Conservation (phyloP, 2,888 invertebrate genomes). For the Metellina segmentata region DNA sequence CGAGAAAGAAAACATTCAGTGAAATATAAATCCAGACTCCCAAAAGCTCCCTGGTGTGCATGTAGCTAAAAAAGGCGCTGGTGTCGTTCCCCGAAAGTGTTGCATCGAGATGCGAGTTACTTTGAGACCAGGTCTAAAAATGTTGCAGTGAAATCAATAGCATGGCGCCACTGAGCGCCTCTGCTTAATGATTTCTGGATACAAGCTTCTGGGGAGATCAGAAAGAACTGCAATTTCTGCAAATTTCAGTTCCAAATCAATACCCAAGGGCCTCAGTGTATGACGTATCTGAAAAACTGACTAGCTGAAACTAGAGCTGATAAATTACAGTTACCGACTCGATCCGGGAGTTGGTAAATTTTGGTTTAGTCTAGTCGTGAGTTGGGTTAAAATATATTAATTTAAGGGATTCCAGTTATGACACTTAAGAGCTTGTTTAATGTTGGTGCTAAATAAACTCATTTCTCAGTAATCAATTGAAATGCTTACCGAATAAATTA, state of each 20-base stretch:
- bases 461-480: too few species aligned
- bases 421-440: too few species aligned
- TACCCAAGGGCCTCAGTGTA: neutral
- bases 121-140: neutral
- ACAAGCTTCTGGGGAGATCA: neutral
- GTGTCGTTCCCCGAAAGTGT: neutral
- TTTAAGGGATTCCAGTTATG: too few species aligned
- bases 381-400: too few species aligned
- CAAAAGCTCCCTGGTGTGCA: neutral
- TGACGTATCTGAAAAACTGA: neutral
- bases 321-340: neutral
- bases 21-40: neutral
- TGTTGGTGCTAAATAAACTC: too few species aligned
- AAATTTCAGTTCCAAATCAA: neutral
- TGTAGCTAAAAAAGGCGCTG: neutral
- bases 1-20: neutral
- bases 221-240: constrained; percentile 1
- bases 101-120: neutral
- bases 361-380: too few species aligned
- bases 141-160: constrained; percentile 43
- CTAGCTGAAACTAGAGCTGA: neutral
- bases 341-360: neutral
- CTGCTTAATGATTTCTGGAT: constrained; percentile 39
- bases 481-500: too few species aligned
- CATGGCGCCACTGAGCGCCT: constrained; percentile 34